Percentiles rank a stretch among this genome's conserved stretches.
Evolutionary conservation across 2,888 invertebrate genomes (phyloP).

Genomic region (Dilophus febrilis): DNA sequence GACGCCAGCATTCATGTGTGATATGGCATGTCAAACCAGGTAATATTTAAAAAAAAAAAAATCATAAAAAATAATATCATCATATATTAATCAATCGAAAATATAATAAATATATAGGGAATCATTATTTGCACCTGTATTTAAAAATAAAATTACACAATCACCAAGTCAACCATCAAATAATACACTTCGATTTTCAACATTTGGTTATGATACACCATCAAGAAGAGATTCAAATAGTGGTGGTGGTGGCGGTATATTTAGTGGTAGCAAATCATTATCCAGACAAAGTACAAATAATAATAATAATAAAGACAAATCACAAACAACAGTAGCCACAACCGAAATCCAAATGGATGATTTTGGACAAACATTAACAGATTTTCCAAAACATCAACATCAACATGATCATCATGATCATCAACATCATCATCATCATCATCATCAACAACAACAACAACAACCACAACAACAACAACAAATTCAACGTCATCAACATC

Average conservation of each 20-base stretch:
- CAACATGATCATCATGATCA: background rate
- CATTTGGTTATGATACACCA: conserved; percentile 26
- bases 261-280: background rate
- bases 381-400: background rate
- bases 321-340: conserved; percentile 11
- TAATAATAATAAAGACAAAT: conserved; percentile 9
- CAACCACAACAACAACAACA: too few species aligned
- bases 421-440: background rate
- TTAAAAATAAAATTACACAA: conserved; percentile 25
- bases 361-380: conserved; percentile 1
- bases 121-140: conserved; percentile 22
- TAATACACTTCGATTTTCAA: conserved; percentile 23
- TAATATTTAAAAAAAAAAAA: conserved; percentile 26
- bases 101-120: conserved; percentile 23
- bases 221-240: conserved; percentile 7
- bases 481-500: too few species aligned
- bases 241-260: background rate
- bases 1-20: conserved; percentile 35
- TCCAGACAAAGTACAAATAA: conserved; percentile 9
- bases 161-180: conserved; percentile 17
- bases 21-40: conserved; percentile 67
- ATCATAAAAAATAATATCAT: background rate
- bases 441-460: background rate
- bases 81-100: background rate
- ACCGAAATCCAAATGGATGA: conserved; percentile 22